Evolutionary conservation across 2,113 vertebrate genomes (phyloP), one percentile per base, ranked within the genome.

Genomic region (Lonchura striata): DNA sequence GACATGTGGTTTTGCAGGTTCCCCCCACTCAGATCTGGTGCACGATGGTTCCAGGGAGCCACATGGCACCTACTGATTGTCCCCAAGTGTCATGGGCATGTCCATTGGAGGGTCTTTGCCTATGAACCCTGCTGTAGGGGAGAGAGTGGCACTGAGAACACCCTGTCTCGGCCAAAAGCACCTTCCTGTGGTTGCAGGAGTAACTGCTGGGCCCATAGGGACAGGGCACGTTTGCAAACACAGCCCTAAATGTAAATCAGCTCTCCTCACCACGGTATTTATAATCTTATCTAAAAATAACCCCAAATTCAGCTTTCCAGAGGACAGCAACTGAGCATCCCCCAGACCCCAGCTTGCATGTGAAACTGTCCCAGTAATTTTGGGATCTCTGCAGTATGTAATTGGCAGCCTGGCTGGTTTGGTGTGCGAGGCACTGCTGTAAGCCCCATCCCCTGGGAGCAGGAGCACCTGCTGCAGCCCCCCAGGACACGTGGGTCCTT

Each of bases 361-460:
- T 56, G 86, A 95, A 95, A 61, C 81, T 25, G 49, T 94, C 94
- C 89, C 86, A 33, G 86, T 87, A 96, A 95, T 94, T 96, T 61
- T 79, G 83, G 91, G 69, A 95, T 95, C 72, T 84, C 72, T 68
- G 92, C 92, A 94, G 33, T 53, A 71, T 4, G 60, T 53, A 37
- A 74, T 88, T 35, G 13, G 0, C 88, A 91, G 88, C 49, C 70
- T 3, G 2, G 2, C 50, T 90, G 69, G 39, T 53, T 77, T 6
- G 37, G 37, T 35, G 5, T 30, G 69, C 0, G 0, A 78, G 85
- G 49, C 70, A 31, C 10, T 60, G 64, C 80, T 86, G 68, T 33
- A 27, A 46, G 60, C 47, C 61, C 31, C 42, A 46, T 79, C 31
- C 61, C 54, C 42, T 52, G 44, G 41, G 57, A 64, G 61, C 17